Percentiles rank a stretch among this genome's conserved stretches.
Evolutionary conservation across 2,797 vertebrate genomes (phyloP).

Genomic region (Neosalanx taihuensis): DNA sequence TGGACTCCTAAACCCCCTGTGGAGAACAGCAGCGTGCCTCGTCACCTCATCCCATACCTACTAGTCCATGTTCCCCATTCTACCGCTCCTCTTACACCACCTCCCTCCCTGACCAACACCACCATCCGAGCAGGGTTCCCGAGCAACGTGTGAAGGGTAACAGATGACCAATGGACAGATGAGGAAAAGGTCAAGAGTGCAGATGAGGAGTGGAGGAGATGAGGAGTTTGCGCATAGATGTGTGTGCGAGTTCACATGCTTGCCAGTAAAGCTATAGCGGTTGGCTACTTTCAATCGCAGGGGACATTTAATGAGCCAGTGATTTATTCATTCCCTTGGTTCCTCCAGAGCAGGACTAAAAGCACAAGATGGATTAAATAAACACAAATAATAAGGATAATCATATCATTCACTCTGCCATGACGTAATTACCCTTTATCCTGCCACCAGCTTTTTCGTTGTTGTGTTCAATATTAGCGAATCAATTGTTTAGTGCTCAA

Average conservation of each 20-base stretch:
- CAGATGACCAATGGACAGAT: conserved; percentile 36
- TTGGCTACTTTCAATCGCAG: conserved; percentile 71
- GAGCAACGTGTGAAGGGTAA: conserved; percentile 75
- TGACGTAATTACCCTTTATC: conserved; percentile 73
- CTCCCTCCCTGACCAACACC: conserved; percentile 48
- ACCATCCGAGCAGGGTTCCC: conserved; percentile 69
- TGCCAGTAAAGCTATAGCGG: neutral
- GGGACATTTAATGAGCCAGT: conserved; percentile 78
- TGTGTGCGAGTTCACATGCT: conserved; percentile 1
- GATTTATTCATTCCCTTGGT: conserved; percentile 77
- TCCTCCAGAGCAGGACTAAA: conserved; percentile 78
- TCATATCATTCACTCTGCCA: conserved; percentile 78
- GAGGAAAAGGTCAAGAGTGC: conserved; percentile 77
- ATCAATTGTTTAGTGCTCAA: conserved; percentile 75
- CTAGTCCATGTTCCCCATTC: conserved; percentile 27
- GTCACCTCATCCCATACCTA: conserved; percentile 21
- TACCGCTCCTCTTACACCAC: conserved; percentile 25
- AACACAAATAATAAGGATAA: conserved; percentile 83
- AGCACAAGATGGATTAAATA: conserved; percentile 83
- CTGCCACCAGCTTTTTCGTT: conserved; percentile 76
- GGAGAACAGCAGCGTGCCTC: conserved; percentile 14
- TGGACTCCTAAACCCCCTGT: conserved; percentile 54
- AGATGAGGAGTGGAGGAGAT: conserved; percentile 59
- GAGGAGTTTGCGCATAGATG: conserved; percentile 30
- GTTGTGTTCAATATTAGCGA: conserved; percentile 76